Percentiles rank a stretch among this genome's conserved stretches.
Conservation (phyloP, 2,888 invertebrate genomes). For the Agrenia bidenticulata region DNA sequence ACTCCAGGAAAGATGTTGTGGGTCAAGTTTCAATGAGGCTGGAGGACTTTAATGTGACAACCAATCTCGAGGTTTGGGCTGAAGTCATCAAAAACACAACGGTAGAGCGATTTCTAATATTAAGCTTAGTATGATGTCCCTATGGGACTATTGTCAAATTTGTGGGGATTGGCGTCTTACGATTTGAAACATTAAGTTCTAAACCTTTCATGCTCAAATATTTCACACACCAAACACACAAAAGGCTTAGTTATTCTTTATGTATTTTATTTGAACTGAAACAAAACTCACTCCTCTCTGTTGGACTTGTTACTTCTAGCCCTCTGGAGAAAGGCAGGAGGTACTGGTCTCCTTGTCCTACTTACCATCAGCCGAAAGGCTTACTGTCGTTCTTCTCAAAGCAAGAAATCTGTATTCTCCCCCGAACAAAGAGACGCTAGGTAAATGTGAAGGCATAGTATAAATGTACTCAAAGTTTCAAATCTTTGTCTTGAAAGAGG, state of each 20-base stretch:
- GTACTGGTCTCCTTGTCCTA: slow-evolving; percentile 81
- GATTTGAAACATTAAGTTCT: no score
- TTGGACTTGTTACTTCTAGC: slow-evolving; percentile 55
- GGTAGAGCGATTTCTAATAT: slow-evolving; percentile 55
- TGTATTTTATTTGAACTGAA: not conserved
- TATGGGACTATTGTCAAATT: no score
- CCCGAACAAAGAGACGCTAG: slow-evolving; percentile 63
- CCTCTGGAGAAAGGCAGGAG: slow-evolving; percentile 79
- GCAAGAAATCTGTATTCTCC: slow-evolving; percentile 78
- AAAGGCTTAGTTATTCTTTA: no score
- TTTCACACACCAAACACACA: no score
- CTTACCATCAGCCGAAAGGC: slow-evolving; percentile 81
- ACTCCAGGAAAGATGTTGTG: slow-evolving; percentile 83
- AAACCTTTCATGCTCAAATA: not conserved
- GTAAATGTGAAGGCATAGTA: slow-evolving; percentile 56
- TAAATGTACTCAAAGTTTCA: slow-evolving; percentile 1
- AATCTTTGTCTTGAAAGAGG: not conserved
- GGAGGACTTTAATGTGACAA: slow-evolving; percentile 74
- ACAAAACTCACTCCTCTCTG: not conserved
- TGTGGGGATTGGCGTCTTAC: no score
- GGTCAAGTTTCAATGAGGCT: slow-evolving; percentile 79
- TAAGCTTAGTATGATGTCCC: no score
- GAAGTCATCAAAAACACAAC: slow-evolving; percentile 79
- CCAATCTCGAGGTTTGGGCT: slow-evolving; percentile 81
- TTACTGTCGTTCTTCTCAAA: slow-evolving; percentile 79